Evolutionary conservation across 2,797 vertebrate species (phyloP), one percentile per base, ranked within the genome.

Genomic region (Molossus molossus): DNA sequence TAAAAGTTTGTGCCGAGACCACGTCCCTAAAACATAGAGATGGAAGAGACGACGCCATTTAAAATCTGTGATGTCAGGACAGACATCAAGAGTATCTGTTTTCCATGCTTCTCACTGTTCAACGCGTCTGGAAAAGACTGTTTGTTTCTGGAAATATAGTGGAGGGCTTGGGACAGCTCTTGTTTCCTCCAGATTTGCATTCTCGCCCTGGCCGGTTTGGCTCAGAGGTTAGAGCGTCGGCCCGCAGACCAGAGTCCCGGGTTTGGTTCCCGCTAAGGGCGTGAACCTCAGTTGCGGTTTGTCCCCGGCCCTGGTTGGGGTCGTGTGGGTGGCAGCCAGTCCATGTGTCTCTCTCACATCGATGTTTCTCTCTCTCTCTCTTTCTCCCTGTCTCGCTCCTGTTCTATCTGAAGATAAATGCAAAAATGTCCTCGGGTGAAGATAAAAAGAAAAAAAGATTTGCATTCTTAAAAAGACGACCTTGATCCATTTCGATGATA

Each of bases 381-480:
- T 45, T 45, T 6, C 40, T 45, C 40, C 40, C 40, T 45, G 5
- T 45, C 40, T 45, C 40, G 3, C 40, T 45, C 40, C 40, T 6
- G 40, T 3, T 45, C 40, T 45, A 45, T 45, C 40, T 45, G 40
- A 45, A 4, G 40, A 45, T 45, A 45, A 45, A 45, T 45, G 40
- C 40, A 45, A 45, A 45, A 45, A 45, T 45, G 40, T 45, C 40
- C 40, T 45, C 40, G 40, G 40, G 40, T 45, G 40, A 45, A 6
- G 40, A 45, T 45, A 5, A 5, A 45, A 45, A 45, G 33, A 33
- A 45, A 45, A 45, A 45, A 45, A 76, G 64, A 62, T 76, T 87
- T 95, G 86, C 91, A 82, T 91, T 89, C 93, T 93, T 95, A 81
- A 91, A 84, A 95, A 93, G 85, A 77, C 94, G 87, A 94, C 87